Percentiles rank a stretch among this genome's conserved stretches.
phyloP scores from a whole-genome alignment of 2,797 vertebrate species.

The Rhinatrema bivittatum region DNA sequence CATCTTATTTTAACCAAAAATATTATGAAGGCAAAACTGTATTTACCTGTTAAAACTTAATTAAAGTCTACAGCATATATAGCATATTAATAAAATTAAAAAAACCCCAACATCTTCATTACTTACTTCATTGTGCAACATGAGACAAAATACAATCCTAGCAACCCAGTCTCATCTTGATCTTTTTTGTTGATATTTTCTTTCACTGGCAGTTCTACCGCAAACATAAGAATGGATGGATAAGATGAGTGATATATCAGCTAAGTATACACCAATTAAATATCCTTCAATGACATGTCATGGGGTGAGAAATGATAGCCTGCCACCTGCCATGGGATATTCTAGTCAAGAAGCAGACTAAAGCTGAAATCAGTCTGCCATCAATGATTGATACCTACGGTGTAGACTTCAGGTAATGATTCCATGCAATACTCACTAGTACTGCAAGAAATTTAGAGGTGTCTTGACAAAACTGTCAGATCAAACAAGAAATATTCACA shows the following conservation, averaged over 20 bases:
- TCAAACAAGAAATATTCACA: slow-evolving; percentile 34
- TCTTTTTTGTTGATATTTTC: too few species aligned
- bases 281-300: slow-evolving; percentile 23
- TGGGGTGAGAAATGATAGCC: slow-evolving; percentile 44
- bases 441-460: slow-evolving; percentile 35
- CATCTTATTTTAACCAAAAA: too few species aligned
- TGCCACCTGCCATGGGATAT: slow-evolving; percentile 45
- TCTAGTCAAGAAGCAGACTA: slow-evolving; percentile 47
- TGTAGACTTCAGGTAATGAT: slow-evolving; percentile 26
- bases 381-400: slow-evolving; percentile 45
- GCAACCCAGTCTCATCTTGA: too few species aligned
- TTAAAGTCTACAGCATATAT: too few species aligned
- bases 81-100: too few species aligned
- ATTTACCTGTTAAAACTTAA: too few species aligned
- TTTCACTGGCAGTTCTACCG: slow-evolving; percentile 23
- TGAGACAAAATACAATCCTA: too few species aligned
- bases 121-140: too few species aligned
- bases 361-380: slow-evolving; percentile 42
- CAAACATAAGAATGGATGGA: slow-evolving; percentile 13
- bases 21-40: too few species aligned
- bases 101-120: too few species aligned
- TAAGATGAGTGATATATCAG: slow-evolving; percentile 24
- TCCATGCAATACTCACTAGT: slow-evolving; percentile 28
- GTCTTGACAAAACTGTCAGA: slow-evolving; percentile 40
- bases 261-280: slow-evolving; percentile 34